Evolutionary conservation across 2,888 invertebrate species (phyloP).

Genomic region (Pseudoips prasinana): DNA sequence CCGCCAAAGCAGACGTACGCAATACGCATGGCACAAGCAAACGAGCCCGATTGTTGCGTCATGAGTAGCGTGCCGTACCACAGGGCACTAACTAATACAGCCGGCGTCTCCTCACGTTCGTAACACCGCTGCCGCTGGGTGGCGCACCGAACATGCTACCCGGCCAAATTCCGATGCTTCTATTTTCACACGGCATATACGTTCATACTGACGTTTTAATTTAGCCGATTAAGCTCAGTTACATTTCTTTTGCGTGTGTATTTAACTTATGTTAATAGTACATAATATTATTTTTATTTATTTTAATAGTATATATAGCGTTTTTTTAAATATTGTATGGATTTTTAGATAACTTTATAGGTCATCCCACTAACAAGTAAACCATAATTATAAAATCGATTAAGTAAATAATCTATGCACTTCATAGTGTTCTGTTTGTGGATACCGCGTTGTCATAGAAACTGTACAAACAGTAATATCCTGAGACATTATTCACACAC

Average conservation of each 20-base stretch:
- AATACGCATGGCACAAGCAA: constrained; percentile 43
- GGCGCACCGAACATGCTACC: constrained; percentile 5
- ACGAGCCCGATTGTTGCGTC: constrained; percentile 52
- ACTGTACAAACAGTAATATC: too few relatives aligned
- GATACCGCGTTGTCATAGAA: constrained; percentile 29
- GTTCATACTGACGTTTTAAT: constrained; percentile 5
- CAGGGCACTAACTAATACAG: neutral
- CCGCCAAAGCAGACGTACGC: constrained; percentile 27
- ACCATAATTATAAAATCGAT: too few relatives aligned
- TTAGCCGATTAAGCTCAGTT: constrained; percentile 8
- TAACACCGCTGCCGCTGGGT: constrained; percentile 8
- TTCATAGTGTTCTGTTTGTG: constrained; percentile 25
- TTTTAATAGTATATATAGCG: too few relatives aligned
- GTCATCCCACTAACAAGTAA: too few relatives aligned
- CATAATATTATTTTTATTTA: too few relatives aligned
- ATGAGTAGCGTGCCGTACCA: constrained; percentile 25
- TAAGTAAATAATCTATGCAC: too few relatives aligned
- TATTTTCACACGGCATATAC: neutral
- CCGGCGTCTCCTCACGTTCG: constrained; percentile 10
- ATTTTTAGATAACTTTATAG: too few relatives aligned
- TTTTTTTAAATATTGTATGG: too few relatives aligned
- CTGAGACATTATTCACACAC: too few relatives aligned
- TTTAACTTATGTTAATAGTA: too few relatives aligned
- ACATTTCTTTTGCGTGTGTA: constrained; percentile 6
- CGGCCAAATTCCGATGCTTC: constrained; percentile 10